A percentile compares a stretch with the other conserved stretches of the same genome.
phyloP scores from a whole-genome alignment of 1,140 invertebrate species.

The Bicyclus anynana region DNA sequence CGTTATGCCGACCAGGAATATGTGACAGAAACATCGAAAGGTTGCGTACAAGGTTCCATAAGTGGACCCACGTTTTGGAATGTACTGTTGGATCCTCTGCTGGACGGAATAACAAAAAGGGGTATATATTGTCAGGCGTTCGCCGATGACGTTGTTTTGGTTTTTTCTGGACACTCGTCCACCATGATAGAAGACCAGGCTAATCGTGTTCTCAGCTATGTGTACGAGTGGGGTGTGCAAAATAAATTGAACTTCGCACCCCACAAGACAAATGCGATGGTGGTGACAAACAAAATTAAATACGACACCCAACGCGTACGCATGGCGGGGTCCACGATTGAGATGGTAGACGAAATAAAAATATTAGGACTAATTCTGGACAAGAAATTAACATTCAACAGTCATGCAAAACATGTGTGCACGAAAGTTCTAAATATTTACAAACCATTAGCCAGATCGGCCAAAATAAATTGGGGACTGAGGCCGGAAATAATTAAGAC shows the following conservation, averaged over 20 bases:
- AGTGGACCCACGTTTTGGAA: neutral
- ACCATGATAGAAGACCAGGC: neutral
- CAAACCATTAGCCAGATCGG: too few species aligned
- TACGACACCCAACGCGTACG: too few species aligned
- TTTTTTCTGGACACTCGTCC: neutral
- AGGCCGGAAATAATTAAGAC: too few species aligned
- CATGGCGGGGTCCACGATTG: too few species aligned
- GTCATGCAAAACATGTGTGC: too few species aligned
- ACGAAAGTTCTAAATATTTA: too few species aligned
- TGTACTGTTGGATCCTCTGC: neutral
- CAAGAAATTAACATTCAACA: too few species aligned
- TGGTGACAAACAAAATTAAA: too few species aligned
- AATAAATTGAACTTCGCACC: neutral
- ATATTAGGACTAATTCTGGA: too few species aligned
- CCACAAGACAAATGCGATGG: too few species aligned
- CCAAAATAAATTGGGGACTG: too few species aligned
- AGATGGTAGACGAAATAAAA: too few species aligned
- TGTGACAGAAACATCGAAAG: neutral
- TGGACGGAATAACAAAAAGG: neutral
- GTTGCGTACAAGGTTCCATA: neutral
- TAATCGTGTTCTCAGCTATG: neutral
- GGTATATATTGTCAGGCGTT: neutral
- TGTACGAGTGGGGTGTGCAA: neutral
- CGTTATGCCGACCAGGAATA: neutral
- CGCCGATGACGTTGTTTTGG: neutral